Evolutionary conservation across 2,113 vertebrate species (phyloP).

Genomic region (Proterorhinus semilunaris): DNA sequence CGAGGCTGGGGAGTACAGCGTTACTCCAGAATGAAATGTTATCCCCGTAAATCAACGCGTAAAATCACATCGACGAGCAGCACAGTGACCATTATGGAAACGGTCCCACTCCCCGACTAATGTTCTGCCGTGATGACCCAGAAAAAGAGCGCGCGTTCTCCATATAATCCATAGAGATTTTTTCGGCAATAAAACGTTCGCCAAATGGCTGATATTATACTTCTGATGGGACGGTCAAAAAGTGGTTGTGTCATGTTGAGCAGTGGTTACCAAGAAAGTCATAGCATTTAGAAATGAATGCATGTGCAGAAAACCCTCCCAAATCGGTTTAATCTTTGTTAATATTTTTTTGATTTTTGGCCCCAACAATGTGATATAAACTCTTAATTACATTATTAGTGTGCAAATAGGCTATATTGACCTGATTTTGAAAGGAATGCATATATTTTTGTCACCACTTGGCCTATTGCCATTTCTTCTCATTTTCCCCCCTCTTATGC

Average conservation of each 20-base stretch:
- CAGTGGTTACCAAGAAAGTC: no score
- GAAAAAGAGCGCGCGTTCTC: not conserved
- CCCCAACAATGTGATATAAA: no score
- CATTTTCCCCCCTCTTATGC: no score
- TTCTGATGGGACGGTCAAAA: not conserved
- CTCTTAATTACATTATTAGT: no score
- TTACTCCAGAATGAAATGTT: not conserved
- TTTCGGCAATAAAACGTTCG: not conserved
- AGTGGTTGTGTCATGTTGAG: not conserved
- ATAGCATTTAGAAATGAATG: no score
- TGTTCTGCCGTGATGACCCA: not conserved
- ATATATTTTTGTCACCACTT: no score
- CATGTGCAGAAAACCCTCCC: no score
- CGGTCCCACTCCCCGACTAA: not conserved
- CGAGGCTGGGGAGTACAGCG: not conserved
- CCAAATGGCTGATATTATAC: not conserved
- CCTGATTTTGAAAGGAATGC: no score
- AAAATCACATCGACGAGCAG: conserved; percentile 3
- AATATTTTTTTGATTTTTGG: no score
- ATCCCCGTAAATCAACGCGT: not conserved
- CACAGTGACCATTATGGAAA: not conserved
- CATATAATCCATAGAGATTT: not conserved
- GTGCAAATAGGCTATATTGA: no score
- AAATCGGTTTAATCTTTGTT: no score
- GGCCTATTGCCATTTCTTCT: no score